Base-by-base conservation (phyloP, 2,113 vertebrate species). In the Perccottus glenii region DNA sequence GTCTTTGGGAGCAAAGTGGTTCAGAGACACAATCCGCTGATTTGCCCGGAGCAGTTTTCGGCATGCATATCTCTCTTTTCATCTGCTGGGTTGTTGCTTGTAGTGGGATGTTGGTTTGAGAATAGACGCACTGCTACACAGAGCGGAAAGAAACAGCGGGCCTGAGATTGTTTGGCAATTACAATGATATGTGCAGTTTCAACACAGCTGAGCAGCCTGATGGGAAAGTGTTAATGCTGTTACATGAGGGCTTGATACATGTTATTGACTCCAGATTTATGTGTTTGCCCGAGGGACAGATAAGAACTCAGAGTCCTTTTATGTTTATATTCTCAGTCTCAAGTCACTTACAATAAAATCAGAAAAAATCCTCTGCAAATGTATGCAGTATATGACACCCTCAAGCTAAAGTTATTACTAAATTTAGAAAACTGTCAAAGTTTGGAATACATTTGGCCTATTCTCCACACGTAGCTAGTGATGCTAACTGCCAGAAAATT, bases 21-120 rank as follows among this genome's bases (percentile, higher is more conserved):
- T 74, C 67, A 55, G 36, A 78, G 38, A 74, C 9, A 56, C 35
- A 8, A 57, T 59, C 6, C 11, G 5, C 40, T 0, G 0, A 46
- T 75, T 68, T 3, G 48, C 79, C 76, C 0, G 0, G 7, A 65
- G 78, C 76, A 43, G 60, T 49, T 46, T 72, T 67, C 16, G 60
- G 59, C 32, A 10, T 1, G 12, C 59, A 9, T 35, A 38, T 68
- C 33, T 48, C 33, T 68, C 50, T 69, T 78, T 83, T 83, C 60
- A 78, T 81, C 57, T 77, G 60, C 19, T 27, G 19, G 19, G 19
- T 27, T 27, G 19, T 27, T 27, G 19, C 52, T 53, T 58, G 52
- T 32, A 51, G 59, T 52, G 27, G 12, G 1, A 61, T 70, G 65
- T 67, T 48, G 45, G 47, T 56, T 65, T 46, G 27, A 52, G 19